These are phyloP conservation scores for Grammomys dolichurus DNA, from an alignment of 2,113 vertebrate genomes.

Conservation along the genomic window DNA sequence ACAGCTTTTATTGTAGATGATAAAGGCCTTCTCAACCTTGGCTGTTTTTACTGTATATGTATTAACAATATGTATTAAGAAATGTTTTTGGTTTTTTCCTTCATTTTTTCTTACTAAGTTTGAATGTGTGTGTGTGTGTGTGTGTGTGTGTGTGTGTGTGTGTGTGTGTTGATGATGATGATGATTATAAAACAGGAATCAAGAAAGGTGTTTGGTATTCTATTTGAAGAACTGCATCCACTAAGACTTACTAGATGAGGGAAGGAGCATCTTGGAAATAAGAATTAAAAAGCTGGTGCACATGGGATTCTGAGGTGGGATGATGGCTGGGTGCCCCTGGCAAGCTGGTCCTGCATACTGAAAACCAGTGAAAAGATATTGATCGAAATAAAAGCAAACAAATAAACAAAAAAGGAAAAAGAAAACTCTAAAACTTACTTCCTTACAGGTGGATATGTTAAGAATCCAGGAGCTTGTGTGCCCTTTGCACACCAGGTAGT, in stretches of 20 bases:
- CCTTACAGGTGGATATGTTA: not conserved
- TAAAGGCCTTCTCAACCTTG: not conserved
- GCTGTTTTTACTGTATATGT: not conserved
- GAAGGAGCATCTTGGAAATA: not conserved
- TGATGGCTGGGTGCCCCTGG: no score
- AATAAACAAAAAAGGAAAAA: not conserved
- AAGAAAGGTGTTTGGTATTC: not conserved
- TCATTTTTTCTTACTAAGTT: not conserved
- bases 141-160: not conserved
- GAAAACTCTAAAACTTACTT: not conserved
- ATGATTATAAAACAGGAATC: not conserved
- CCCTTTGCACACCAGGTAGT: accelerated
- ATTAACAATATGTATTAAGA: slow-evolving; percentile 17
- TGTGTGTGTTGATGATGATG: not conserved
- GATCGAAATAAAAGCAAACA: not conserved
- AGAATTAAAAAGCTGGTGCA: not conserved
- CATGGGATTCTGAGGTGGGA: not conserved
- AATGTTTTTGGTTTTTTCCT: not conserved
- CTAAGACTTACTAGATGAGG: not conserved
- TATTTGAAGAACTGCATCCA: not conserved
- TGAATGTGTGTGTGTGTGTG: not conserved
- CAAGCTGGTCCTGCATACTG: not conserved
- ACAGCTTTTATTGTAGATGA: not conserved
- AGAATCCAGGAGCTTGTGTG: not conserved
- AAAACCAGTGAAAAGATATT: not conserved